A percentile compares a stretch with the other conserved stretches of the same genome.
These are phyloP conservation scores for Lepeophtheirus nordmannii DNA, from an alignment of 2,888 invertebrate species.

Conservation along the genomic window DNA sequence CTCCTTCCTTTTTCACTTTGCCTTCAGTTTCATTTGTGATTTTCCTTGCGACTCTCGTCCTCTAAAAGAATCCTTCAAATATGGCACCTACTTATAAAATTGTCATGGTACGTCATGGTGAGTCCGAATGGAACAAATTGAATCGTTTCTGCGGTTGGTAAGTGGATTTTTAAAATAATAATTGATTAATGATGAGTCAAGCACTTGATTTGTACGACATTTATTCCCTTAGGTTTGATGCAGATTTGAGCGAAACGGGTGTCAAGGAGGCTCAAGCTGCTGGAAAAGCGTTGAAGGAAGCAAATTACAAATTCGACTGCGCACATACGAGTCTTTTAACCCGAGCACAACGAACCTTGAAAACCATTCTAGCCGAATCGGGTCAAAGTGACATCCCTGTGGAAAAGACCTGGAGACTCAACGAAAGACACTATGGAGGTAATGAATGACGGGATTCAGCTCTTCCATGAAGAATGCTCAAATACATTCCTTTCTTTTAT, in stretches of 20 bases:
- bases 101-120: constrained; percentile 59
- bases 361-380: constrained; percentile 29
- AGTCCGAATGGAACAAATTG: constrained; percentile 57
- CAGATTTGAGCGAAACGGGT: constrained; percentile 52
- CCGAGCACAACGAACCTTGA: constrained; percentile 57
- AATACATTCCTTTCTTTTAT: background rate
- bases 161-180: constrained; percentile 33
- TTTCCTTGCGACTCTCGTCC: background rate
- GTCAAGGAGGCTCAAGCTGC: constrained; percentile 50
- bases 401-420: constrained; percentile 25
- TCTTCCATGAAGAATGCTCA: no score
- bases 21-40: background rate
- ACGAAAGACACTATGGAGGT: constrained; percentile 25
- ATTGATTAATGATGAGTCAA: background rate
- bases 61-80: background rate
- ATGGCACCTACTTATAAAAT: constrained; percentile 39
- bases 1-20: background rate
- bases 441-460: no score
- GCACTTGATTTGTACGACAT: no score
- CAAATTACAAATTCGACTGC: constrained; percentile 53
- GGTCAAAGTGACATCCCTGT: constrained; percentile 21
- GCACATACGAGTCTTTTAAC: constrained; percentile 63
- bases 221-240: constrained; percentile 36
- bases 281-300: constrained; percentile 53
- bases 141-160: constrained; percentile 60